Base-by-base conservation (phyloP, 2,888 invertebrate genomes). In the Steinernema hermaphroditum region DNA sequence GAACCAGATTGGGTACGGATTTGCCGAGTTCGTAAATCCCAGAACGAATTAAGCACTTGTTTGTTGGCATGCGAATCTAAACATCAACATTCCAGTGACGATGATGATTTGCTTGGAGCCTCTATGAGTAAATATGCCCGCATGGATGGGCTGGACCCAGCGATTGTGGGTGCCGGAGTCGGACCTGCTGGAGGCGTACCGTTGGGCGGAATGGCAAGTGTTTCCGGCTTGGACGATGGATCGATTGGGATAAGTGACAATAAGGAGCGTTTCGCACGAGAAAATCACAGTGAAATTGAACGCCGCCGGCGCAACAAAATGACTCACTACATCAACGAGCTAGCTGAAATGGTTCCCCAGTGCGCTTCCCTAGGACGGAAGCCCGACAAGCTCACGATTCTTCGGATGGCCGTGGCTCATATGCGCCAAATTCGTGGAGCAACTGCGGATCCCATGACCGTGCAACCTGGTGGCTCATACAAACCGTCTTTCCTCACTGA, bases 291-390 rank as follows among this genome's bases (percentile, higher is more conserved):
- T 27, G 85, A 85, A 73, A 98, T 98, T 88, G 98, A 98, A 89
- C 91, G 98, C 83, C 91, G 97, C 83, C 91, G 98, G 84, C 91
- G 98, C 84, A 97, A 97, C 91, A 98, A 98, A 92, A 98, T 98
- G 98, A 96, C 97, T 84, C 94, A 96, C 82, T 98, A 98, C 90
- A 97, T 98, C 89, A 96, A 96, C 87, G 97, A 98, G 90, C 91
- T 98, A 85, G 96, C 96, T 81, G 97, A 97, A 89, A 97, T 98
- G 97, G 96, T 97, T 87, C 97, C 97, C 86, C 96, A 97, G 85
- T 96, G 96, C 90, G 69, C 37, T 43, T 49, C 37, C 6, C 91
- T 97, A 82, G 97, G 97, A 72, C 91, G 97, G 81, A 98, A 98
- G 89, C 97, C 97, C 70, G 98, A 98, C 90, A 98, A 98, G 89